Conservation (phyloP, 2,888 invertebrate genomes). For the Heliconius ismenius region DNA sequence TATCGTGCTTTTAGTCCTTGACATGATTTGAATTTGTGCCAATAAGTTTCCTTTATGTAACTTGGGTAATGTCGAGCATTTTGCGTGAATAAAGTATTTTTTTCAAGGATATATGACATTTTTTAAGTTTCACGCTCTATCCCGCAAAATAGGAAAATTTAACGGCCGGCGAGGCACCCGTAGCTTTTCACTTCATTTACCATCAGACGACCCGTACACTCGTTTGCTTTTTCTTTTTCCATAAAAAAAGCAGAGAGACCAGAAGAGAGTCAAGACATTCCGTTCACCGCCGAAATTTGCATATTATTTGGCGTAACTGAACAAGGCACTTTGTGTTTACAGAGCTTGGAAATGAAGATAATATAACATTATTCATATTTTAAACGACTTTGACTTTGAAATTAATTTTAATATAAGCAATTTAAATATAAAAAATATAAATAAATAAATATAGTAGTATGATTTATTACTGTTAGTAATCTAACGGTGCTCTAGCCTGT, state of each 20-base stretch:
- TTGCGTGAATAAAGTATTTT: background rate
- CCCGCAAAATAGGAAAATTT: no score
- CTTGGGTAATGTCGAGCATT: no score
- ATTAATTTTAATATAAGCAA: constrained; percentile 1
- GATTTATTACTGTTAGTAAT: background rate
- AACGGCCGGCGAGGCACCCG: no score
- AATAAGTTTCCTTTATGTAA: background rate
- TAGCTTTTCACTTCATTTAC: background rate
- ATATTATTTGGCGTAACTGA: background rate
- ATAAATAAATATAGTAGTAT: background rate
- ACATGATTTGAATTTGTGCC: background rate
- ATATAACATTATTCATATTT: background rate
- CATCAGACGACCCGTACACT: no score
- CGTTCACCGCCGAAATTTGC: no score
- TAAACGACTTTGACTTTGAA: constrained; percentile 10
- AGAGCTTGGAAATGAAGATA: no score
- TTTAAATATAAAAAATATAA: background rate
- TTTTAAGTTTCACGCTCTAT: no score
- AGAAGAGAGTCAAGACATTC: no score
- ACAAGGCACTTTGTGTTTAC: background rate
- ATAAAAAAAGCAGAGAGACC: no score
- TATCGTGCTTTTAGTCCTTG: background rate
- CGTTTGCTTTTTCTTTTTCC: no score
- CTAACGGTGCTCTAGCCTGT: background rate
- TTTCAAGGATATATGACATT: background rate